Base-by-base conservation (phyloP, 2,113 vertebrate species). In the Scatophagus argus region DNA sequence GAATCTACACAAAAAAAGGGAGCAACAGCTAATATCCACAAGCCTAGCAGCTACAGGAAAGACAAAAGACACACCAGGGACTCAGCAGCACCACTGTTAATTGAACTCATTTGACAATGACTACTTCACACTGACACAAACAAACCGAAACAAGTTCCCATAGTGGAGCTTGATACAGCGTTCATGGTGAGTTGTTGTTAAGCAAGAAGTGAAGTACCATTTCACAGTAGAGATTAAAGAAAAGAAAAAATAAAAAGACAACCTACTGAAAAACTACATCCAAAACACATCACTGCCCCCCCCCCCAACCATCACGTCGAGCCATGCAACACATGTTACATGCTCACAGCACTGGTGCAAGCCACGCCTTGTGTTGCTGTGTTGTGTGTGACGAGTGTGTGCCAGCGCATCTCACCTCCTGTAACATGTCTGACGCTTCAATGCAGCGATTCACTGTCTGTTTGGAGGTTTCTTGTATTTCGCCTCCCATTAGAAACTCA, bases 381-480 rank as follows among this genome's bases (percentile, higher is more conserved):
- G 25, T n/a, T 52, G 64, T 43, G 49, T 44, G 31, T 25, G 13
- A 25, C 54, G 75, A 8, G 13, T 54, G 76, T 11, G 19, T 19
- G 25, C 4, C 8, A 3, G 39, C 11, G 39, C 25, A 1, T 46
- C 94, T 96, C 91, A 99, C 98, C 98, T 99, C 98, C 84, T 99
- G 98, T 79, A 99, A 90, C 98, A 99, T 97, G 91, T 99, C 98
- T 41, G 96, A 96, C 7, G 98, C 95, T 85, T 99, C 98, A 5
- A 98, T 97, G 85, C 94, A 94, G 92, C 96, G 97, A 60, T 97
- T 95, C 44, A 95, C 95, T 39, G 85, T 94, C 93, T 93, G 95
- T 92, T 99, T 99, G 17, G 98, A 99, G 29, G 98, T 99, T 91
- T 99, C 98, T 84, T 98, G 98, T 76, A 99, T 85, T 92, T 99